Evolutionary conservation across 1,140 invertebrate genomes (phyloP).

Genomic region (Drosophila gunungcola): DNA sequence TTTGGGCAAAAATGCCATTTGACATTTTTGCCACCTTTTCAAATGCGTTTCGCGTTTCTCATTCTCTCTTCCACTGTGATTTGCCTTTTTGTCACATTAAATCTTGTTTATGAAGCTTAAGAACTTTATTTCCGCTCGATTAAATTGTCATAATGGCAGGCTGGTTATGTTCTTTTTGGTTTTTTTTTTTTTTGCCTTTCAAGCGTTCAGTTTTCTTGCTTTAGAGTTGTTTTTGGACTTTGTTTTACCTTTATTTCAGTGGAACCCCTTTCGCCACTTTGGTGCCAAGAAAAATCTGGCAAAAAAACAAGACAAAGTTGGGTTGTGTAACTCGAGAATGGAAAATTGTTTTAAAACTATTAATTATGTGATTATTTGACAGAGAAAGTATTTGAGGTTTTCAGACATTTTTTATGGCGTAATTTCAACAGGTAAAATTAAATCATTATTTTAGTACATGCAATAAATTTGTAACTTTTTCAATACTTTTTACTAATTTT

Average conservation of each 20-base stretch:
- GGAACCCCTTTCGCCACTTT: background rate
- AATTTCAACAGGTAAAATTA: too few species aligned
- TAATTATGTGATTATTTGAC: too few species aligned
- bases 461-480: too few species aligned
- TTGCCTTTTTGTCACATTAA: conserved; percentile 82
- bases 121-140: conserved; percentile 79
- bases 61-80: conserved; percentile 52
- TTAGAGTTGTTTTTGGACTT: conserved; percentile 4
- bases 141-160: conserved; percentile 74
- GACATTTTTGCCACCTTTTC: conserved; percentile 59
- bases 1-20: conserved; percentile 69
- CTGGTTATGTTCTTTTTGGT: conserved; percentile 13
- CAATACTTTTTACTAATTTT: too few species aligned
- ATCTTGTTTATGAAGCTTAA: conserved; percentile 80
- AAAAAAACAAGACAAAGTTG: background rate
- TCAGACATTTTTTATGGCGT: too few species aligned
- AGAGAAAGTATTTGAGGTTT: too few species aligned
- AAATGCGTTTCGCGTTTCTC: conserved; percentile 28
- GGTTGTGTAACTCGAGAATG: background rate
- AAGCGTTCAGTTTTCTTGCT: background rate
- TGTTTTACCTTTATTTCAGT: conserved; percentile 1
- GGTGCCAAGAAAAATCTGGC: background rate
- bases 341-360: background rate
- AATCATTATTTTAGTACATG: too few species aligned
- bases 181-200: conserved; percentile 5